Base-by-base conservation (phyloP, 2,888 invertebrate genomes). In the Drosophila leonis region DNA sequence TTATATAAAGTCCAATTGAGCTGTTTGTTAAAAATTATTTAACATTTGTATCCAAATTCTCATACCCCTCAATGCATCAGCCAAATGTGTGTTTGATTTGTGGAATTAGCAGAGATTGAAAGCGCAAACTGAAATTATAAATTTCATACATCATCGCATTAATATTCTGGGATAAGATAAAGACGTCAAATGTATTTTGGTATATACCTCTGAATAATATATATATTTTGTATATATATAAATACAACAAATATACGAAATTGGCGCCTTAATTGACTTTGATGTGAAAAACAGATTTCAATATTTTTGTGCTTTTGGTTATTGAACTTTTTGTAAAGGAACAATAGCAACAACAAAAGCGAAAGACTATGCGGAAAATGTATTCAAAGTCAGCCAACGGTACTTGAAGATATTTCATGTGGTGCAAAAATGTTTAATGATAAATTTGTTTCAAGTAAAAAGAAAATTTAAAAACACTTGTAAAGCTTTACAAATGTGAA, bases 101-200 rank as follows among this genome's bases (percentile, higher is more conserved):
- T 37, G 20, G 12, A 67, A 65, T 67, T 55, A 15, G 9, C 31
- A 41, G 52, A 59, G 71, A 59, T 62, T 59, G 51, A 63, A 71
- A 57, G 39, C 61, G 57, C 63, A 35, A 46, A 35, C 29, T 62
- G 52, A 75, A 85, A 80, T 88, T 82, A 75, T 80, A 87, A 83
- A 83, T 85, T 91, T 91, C 91, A 91, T 91, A 91, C 92, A 92
- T 91, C 91, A 91, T 91, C 91, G 92, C 92, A 87, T 92, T 89
- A 84, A 90, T 88, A 89, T 84, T 86, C 52, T 76, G 82, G 91
- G 92, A 91, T 91, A 92, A 91, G 92, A 92, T 91, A 91, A 91
- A 80, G 81, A 80, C 80, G 80, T 86, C 84, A 87, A 77, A 87
- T 77, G 76, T 69, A 65, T 74, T 59, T 64, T 64, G 49, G 59